Evolutionary conservation across 2,113 vertebrate genomes (phyloP).

Genomic region (Periophthalmodon schlosseri): DNA sequence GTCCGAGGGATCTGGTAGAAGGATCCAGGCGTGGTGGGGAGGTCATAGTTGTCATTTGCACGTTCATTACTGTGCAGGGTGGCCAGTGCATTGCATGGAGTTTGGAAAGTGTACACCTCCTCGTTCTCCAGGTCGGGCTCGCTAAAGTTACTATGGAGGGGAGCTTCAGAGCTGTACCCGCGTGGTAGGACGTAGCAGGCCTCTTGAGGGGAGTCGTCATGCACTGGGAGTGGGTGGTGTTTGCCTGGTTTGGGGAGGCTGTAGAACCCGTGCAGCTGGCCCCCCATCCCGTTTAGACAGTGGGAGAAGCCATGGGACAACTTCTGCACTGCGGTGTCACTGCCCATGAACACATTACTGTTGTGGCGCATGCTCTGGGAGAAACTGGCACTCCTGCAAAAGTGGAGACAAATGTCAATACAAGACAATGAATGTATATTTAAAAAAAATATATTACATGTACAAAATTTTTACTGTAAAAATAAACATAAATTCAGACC

Average conservation of each 20-base stretch:
- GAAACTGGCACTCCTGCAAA: constrained; percentile 93
- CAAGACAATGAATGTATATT: background rate
- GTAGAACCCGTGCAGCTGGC: constrained; percentile 90
- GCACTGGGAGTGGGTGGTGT: constrained; percentile 60
- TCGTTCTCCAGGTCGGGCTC: constrained; percentile 85
- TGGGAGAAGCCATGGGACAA: constrained; percentile 90
- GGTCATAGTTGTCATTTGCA: constrained; percentile 86
- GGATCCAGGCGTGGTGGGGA: constrained; percentile 84
- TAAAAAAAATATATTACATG: background rate
- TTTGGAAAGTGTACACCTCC: constrained; percentile 93
- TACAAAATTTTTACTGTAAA: no score
- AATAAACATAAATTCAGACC: no score
- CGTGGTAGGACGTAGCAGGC: constrained; percentile 88
- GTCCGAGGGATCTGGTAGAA: constrained; percentile 94
- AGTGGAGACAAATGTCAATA: constrained; percentile 17
- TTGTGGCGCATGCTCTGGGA: constrained; percentile 84
- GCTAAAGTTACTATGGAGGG: constrained; percentile 76
- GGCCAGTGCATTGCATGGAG: constrained; percentile 89
- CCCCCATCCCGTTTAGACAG: constrained; percentile 84
- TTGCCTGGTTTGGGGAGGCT: constrained; percentile 92
- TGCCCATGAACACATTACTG: constrained; percentile 85
- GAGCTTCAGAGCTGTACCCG: constrained; percentile 81
- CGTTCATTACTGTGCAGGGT: constrained; percentile 67
- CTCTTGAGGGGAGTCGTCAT: constrained; percentile 70
- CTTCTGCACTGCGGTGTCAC: constrained; percentile 88